A percentile compares a stretch with the other conserved stretches of the same genome.
Conservation (phyloP, 2,888 invertebrate species). For the Erannis defoliaria region DNA sequence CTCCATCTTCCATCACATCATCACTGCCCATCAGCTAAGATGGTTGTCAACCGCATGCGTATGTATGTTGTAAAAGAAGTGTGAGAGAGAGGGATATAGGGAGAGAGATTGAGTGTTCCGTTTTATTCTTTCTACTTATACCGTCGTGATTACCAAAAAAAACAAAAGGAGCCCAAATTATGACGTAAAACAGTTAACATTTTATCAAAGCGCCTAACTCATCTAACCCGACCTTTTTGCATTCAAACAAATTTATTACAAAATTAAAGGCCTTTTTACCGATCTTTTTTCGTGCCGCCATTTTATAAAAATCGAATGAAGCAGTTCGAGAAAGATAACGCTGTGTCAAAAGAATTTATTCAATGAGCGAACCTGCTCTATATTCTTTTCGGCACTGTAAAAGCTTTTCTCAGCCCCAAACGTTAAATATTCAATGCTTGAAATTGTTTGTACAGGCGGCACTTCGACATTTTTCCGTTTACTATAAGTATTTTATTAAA, state of each 20-base stretch:
- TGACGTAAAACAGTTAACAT: too few species aligned
- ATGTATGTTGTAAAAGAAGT: too few species aligned
- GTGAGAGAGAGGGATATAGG: too few species aligned
- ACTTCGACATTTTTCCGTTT: not conserved
- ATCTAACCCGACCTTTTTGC: not conserved
- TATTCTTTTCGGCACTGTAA: not conserved
- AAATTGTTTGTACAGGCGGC: not conserved
- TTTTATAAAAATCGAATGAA: slow-evolving; percentile 22
- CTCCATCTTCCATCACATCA: too few species aligned
- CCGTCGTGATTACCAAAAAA: too few species aligned
- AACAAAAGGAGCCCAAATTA: too few species aligned
- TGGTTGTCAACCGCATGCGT: too few species aligned
- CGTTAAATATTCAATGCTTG: slow-evolving; percentile 5
- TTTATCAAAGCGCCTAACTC: slow-evolving; percentile 1
- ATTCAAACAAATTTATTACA: slow-evolving; percentile 1
- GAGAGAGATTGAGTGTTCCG: too few species aligned
- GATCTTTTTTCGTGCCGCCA: not conserved
- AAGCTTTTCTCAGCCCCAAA: not conserved
- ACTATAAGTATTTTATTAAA: not conserved
- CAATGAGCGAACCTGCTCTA: not conserved
- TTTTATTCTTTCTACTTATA: too few species aligned
- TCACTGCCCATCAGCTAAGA: too few species aligned
- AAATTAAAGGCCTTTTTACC: not conserved
- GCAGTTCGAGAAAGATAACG: slow-evolving; percentile 3
- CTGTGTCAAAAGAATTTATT: slow-evolving; percentile 21